phyloP scores from a whole-genome alignment of 1,140 invertebrate species.

The Macrosteles quadrilineatus region DNA sequence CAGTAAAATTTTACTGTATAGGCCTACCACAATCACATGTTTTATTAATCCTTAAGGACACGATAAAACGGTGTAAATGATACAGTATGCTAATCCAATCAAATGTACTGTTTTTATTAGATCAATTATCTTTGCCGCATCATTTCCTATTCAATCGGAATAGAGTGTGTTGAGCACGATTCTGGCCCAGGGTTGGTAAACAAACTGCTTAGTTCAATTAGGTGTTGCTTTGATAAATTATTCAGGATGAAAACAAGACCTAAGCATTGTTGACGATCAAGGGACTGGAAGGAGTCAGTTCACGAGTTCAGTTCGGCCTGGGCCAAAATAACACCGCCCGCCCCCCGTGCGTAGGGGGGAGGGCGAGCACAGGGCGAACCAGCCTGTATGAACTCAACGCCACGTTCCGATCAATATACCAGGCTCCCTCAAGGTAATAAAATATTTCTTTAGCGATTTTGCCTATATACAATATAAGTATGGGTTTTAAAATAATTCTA shows the following conservation, averaged over 20 bases:
- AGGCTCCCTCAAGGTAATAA: constrained; percentile 6
- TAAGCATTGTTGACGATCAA: constrained; percentile 14
- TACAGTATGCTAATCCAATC: too few species aligned
- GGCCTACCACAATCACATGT: too few species aligned
- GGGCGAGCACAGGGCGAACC: constrained; percentile 14
- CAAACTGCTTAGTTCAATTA: too few species aligned
- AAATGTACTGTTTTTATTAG: too few species aligned
- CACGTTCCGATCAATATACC: constrained; percentile 36
- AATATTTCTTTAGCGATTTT: not conserved
- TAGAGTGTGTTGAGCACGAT: too few species aligned
- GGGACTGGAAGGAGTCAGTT: constrained; percentile 24
- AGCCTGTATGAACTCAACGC: constrained; percentile 25
- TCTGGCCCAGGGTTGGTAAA: too few species aligned
- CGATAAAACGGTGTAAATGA: too few species aligned
- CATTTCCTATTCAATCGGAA: too few species aligned
- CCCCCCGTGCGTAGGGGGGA: constrained; percentile 24
- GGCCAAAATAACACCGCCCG: constrained; percentile 35
- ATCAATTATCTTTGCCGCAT: too few species aligned
- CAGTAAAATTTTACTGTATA: too few species aligned
- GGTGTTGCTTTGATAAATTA: constrained; percentile 6
- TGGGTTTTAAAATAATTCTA: not conserved
- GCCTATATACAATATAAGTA: not conserved
- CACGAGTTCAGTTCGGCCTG: constrained; percentile 24
- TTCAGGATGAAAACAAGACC: constrained; percentile 21
- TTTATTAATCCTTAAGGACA: too few species aligned